Evolutionary conservation across 1,140 invertebrate species (phyloP), one percentile per base, ranked within the genome.

Genomic region (Ceratina calcarata): DNA sequence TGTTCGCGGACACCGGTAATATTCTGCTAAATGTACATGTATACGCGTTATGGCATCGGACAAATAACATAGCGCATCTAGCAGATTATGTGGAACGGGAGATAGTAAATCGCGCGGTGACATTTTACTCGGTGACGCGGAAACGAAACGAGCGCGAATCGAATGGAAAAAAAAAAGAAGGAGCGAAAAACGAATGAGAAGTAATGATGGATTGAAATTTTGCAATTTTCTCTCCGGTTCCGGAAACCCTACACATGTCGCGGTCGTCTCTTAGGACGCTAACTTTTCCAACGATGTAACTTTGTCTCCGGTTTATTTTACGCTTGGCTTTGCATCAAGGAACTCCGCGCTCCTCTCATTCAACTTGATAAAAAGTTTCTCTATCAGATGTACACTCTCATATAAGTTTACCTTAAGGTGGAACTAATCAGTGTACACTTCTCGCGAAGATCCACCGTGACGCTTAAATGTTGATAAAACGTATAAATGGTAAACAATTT

Each of bases 191-290:
- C 61, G 24, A 51, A 15, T 22, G 37, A 24, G 45, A n/a, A 16
- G 58, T 51, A 84, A 80, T 80, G 81, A 80, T 83, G 77, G 67
- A 84, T 84, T 67, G 82, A 80, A 80, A 77, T 72, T 77, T 49
- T 32, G 49, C 72, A 80, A 77, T 84, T 84, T 81, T 65, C 78
- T 64, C 68, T 0, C 18, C 16, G 8, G 7, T 51, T 51, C 20
- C 22, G 53, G 57, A 55, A n/a, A 49, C 55, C 24, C 57, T 77
- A 58, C 64, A 67, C 80, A 68, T 80, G 81, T 61, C 20, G 61
- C 20, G 4, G 27, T 62, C 37, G 45, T 20, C 62, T 60, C 82
- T 64, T 65, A 58, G 58, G 64, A 81, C 57, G 65, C 53, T 65
- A 81, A 84, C 83, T 85, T 84, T 70, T 27, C 37, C 66, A 73